These are phyloP conservation scores for Mobula hypostoma DNA, from an alignment of 2,113 vertebrate genomes.

Conservation along the genomic window DNA sequence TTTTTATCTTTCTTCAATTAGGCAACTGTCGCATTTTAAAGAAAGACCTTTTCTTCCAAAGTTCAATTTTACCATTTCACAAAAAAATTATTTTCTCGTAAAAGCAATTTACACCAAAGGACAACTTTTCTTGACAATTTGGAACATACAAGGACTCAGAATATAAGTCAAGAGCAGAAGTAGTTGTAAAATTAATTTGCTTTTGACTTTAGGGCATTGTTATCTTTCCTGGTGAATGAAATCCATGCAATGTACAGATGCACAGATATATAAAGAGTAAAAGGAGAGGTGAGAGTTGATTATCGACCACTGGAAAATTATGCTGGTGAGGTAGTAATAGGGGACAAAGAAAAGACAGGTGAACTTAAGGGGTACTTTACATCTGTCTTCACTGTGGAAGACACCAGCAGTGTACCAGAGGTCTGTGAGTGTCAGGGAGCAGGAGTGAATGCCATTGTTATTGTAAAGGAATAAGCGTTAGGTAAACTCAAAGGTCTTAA, in stretches of 20 bases:
- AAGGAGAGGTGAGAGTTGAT: too few relatives aligned
- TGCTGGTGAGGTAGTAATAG: too few relatives aligned
- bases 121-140: not conserved
- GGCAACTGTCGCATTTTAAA: not conserved
- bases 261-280: too few relatives aligned
- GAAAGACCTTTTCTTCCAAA: not conserved
- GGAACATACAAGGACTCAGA: not conserved
- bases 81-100: not conserved
- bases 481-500: too few relatives aligned
- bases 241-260: not conserved
- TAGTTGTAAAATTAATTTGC: not conserved
- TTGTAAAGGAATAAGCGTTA: too few relatives aligned
- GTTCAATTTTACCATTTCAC: not conserved
- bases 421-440: too few relatives aligned
- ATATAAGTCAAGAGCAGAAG: not conserved
- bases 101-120: not conserved
- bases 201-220: not conserved
- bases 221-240: not conserved
- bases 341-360: too few relatives aligned
- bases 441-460: too few relatives aligned
- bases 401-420: too few relatives aligned
- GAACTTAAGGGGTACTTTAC: too few relatives aligned
- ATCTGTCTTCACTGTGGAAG: too few relatives aligned
- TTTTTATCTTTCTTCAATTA: not conserved
- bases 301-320: too few relatives aligned